Evolutionary conservation across 2,797 vertebrate genomes (phyloP).

Genomic region (Erpetoichthys calabaricus): DNA sequence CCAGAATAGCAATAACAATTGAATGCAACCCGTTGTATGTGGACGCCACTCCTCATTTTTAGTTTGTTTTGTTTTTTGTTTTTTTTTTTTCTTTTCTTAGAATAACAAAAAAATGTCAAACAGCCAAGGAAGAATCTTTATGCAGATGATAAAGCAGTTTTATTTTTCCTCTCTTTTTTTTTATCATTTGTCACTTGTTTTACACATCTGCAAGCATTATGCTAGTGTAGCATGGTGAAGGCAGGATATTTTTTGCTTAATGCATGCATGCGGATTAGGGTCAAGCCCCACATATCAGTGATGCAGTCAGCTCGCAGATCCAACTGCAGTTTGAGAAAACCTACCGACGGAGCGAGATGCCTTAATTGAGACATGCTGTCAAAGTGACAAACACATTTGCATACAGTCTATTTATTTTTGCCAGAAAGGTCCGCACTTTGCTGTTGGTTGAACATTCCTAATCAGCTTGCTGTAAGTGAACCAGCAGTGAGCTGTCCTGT

Average conservation of each 20-base stretch:
- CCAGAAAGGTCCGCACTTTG: conserved; percentile 59
- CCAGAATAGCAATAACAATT: too few relatives aligned
- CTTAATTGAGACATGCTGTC: conserved; percentile 97
- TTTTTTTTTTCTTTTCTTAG: not conserved
- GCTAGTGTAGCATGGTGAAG: conserved; percentile 37
- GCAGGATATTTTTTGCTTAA: conserved; percentile 41
- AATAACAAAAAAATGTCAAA: not conserved
- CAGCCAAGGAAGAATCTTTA: conserved; percentile 6
- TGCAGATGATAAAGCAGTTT: conserved; percentile 10
- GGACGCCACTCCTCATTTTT: not conserved
- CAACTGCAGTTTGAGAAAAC: conserved; percentile 44
- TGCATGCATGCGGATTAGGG: conserved; percentile 52
- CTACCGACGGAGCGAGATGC: conserved; percentile 49
- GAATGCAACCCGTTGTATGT: too few relatives aligned
- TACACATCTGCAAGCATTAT: conserved; percentile 49
- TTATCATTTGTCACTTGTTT: conserved; percentile 51
- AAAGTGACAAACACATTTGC: conserved; percentile 96
- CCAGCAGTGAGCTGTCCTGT: conserved; percentile 53
- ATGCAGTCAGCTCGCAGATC: conserved; percentile 54
- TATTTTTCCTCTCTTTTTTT: conserved; percentile 17
- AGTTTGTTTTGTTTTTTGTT: not conserved
- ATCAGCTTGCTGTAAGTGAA: conserved; percentile 71
- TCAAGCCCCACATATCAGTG: conserved; percentile 57
- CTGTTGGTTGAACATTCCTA: conserved; percentile 69
- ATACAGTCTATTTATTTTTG: conserved; percentile 75